phyloP scores from a whole-genome alignment of 1,140 invertebrate species.

The Diorhabda sublineata region DNA sequence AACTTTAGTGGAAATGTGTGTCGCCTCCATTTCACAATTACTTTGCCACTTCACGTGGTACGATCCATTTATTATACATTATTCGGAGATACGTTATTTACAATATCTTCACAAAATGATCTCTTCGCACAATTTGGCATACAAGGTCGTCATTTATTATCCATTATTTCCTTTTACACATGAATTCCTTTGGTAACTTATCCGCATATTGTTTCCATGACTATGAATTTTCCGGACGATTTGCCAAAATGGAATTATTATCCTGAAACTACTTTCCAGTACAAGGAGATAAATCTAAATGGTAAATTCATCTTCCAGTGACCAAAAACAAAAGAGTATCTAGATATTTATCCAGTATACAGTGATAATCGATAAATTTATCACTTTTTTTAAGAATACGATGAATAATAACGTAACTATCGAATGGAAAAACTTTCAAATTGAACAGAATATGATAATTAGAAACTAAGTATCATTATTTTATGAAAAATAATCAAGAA shows the following conservation, averaged over 20 bases:
- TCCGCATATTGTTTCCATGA: conserved; percentile 1
- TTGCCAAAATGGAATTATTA: conserved; percentile 12
- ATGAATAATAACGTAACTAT: no score
- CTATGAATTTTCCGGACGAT: conserved; percentile 7
- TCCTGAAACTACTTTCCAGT: conserved; percentile 5
- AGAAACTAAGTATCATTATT: no score
- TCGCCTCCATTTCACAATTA: no score
- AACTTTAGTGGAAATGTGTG: no score
- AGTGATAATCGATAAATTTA: no score
- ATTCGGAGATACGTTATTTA: not conserved
- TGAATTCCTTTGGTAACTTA: not conserved
- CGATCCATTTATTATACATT: not conserved
- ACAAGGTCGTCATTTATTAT: not conserved
- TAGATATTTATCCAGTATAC: no score
- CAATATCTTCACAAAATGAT: not conserved
- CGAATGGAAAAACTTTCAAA: no score
- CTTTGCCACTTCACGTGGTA: no score
- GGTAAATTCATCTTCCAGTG: not conserved
- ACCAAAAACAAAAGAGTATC: no score
- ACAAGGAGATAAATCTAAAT: conserved; percentile 7
- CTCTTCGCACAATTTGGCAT: not conserved
- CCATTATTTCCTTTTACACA: not conserved
- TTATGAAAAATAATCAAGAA: no score
- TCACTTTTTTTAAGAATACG: no score
- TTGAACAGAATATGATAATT: no score